phyloP scores from a whole-genome alignment of 2,797 vertebrate genomes.

The Buceros bicornis region DNA sequence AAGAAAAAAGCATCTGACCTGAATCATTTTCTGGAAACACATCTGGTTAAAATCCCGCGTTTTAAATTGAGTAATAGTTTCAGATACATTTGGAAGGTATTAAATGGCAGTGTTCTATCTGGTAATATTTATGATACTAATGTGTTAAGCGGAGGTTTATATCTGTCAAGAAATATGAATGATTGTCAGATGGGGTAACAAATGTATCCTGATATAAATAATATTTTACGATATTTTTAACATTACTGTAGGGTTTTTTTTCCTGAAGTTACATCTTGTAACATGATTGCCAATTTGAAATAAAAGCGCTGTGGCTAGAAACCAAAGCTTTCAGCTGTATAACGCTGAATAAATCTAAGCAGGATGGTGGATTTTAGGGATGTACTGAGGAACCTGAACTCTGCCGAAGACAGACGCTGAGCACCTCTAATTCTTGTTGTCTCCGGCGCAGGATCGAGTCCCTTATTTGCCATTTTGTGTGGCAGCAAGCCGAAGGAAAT shows the following conservation, averaged over 20 bases:
- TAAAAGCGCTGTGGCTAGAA: conserved; percentile 50
- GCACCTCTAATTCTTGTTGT: conserved; percentile 35
- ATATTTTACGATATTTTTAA: conserved; percentile 65
- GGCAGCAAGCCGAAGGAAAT: conserved; percentile 63
- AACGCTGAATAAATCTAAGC: conserved; percentile 26
- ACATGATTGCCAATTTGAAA: conserved; percentile 60
- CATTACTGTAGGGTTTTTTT: conserved; percentile 41
- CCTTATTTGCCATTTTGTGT: conserved; percentile 65
- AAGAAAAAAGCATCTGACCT: conserved; percentile 78
- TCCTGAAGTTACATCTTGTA: conserved; percentile 50
- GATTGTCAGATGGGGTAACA: conserved; percentile 72
- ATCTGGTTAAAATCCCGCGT: conserved; percentile 84
- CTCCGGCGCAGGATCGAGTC: conserved; percentile 32
- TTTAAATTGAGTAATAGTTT: conserved; percentile 80
- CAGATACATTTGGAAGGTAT: conserved; percentile 80
- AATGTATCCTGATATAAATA: conserved; percentile 71
- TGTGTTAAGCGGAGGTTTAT: conserved; percentile 77
- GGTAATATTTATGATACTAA: conserved; percentile 79
- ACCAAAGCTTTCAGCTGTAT: conserved; percentile 26
- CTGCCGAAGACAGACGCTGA: background rate
- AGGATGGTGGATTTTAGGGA: conserved; percentile 1
- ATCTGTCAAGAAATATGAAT: conserved; percentile 71
- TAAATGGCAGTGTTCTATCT: conserved; percentile 76
- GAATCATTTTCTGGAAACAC: conserved; percentile 78
- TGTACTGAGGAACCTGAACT: conserved; percentile 25